Evolutionary conservation across 2,113 vertebrate genomes (phyloP).

Genomic region (Synodontis membranacea): DNA sequence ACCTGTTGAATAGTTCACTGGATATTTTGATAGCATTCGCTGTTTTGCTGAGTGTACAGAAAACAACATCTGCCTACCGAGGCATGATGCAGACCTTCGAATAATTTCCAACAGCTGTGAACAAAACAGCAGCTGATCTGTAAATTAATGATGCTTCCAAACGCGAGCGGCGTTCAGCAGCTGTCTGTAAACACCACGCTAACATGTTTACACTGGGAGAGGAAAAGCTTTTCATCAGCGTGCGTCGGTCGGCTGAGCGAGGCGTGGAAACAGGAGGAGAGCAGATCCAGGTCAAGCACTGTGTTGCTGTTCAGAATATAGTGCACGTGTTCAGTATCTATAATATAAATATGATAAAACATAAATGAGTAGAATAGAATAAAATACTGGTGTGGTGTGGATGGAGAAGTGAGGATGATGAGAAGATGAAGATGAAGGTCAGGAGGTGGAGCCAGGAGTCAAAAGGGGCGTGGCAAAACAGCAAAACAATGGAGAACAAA

Average conservation of each 20-base stretch:
- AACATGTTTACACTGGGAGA: conserved; percentile 28
- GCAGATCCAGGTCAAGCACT: conserved; percentile 34
- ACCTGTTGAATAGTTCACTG: neutral
- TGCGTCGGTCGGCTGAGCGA: neutral
- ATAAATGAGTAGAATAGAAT: neutral
- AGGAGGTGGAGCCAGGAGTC: neutral
- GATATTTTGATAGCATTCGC: neutral
- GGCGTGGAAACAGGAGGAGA: conserved; percentile 35
- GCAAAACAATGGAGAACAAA: neutral
- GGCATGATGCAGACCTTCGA: neutral
- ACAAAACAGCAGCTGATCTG: conserved; percentile 29
- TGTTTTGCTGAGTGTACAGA: neutral
- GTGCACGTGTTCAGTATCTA: neutral
- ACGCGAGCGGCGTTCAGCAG: neutral
- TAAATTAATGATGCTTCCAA: neutral
- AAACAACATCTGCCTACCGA: neutral
- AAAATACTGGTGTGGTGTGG: neutral
- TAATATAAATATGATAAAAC: neutral
- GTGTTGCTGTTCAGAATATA: neutral
- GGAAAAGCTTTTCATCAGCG: conserved; percentile 36
- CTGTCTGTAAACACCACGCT: conserved; percentile 11
- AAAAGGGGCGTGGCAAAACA: neutral
- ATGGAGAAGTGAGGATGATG: neutral
- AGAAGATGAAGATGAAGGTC: neutral
- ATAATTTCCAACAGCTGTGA: conserved; percentile 17